Evolutionary conservation across 2,888 invertebrate species (phyloP).

Genomic region (Tenthredo distinguenda): DNA sequence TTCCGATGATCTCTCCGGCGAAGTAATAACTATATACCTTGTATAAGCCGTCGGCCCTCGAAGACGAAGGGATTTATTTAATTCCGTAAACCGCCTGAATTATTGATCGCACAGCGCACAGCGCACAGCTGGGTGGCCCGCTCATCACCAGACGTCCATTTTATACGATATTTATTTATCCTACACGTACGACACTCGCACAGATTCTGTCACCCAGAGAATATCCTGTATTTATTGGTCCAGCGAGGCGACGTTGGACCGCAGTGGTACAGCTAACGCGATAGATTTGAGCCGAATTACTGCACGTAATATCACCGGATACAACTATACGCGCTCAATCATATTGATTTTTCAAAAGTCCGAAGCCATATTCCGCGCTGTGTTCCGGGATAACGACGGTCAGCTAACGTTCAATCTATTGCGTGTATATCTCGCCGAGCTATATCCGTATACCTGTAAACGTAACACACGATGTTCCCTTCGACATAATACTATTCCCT

Average conservation of each 20-base stretch:
- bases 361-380: conserved; percentile 1
- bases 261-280: not conserved
- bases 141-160: conserved; percentile 27
- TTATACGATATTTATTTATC: not conserved
- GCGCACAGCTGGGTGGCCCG: conserved; percentile 35
- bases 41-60: not conserved
- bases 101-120: conserved; percentile 31
- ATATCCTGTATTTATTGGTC: not conserved
- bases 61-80: conserved; percentile 15
- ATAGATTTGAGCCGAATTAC: not conserved
- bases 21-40: not conserved
- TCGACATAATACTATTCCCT: not conserved
- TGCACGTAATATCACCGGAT: not conserved
- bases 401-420: not conserved
- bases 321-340: conserved; percentile 1
- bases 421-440: not conserved
- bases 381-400: not conserved
- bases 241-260: not conserved
- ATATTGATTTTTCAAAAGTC: conserved; percentile 37
- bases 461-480: not conserved
- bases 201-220: not conserved
- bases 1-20: not conserved
- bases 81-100: conserved; percentile 19
- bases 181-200: not conserved
- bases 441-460: not conserved